Base-by-base conservation (phyloP, 2,797 vertebrate species). In the Esox lucius region DNA sequence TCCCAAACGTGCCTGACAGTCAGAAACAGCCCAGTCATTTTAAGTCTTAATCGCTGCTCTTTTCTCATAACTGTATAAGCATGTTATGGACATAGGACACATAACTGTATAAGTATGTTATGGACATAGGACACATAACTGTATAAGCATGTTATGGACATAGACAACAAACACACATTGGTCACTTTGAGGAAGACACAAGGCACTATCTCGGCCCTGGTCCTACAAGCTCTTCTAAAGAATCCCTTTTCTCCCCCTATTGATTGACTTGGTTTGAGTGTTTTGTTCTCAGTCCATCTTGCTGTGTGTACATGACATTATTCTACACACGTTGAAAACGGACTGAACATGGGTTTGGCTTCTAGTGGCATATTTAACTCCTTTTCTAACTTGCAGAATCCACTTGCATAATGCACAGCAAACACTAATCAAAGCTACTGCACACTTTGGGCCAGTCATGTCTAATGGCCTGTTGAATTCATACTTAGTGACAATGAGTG, bases 1-100 rank as follows among this genome's bases (percentile, higher is more conserved):
- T 39, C 28, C 3, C 35, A 39, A 39, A 39, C 7, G 7, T 56
- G n/a, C n/a, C 53, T 56, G 53, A 56, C 56, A 61, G 22, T 24
- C 22, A 26, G n/a, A 61, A 46, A 61, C 22, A 24, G 11, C 28
- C 16, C 64, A 65, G 17, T 16, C 64, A 28, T 24, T 24, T 62
- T 28, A 62, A 2, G 24, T 68, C 6, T 46, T 4, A 46, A 70
- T 71, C 78, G 67, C 79, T 70, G 70, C 78, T 70, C 49, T 12
- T 15, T 35, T 72, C 28, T 65, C 39, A 56, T 24, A 9, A 11
- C 39, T 42, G 75, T 61, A 0, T 28, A 73, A 59, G 56, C 6
- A 5, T 70, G 39, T 61, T 15, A 17, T 33, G 70, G 28, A 67
- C n/a, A 39, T 15, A 71, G 31, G 49, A 42, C 26, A 70, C 39